Percentiles rank a stretch among this genome's conserved stretches.
phyloP scores from a whole-genome alignment of 2,888 invertebrate genomes.

The Gymnocheta viridis region DNA sequence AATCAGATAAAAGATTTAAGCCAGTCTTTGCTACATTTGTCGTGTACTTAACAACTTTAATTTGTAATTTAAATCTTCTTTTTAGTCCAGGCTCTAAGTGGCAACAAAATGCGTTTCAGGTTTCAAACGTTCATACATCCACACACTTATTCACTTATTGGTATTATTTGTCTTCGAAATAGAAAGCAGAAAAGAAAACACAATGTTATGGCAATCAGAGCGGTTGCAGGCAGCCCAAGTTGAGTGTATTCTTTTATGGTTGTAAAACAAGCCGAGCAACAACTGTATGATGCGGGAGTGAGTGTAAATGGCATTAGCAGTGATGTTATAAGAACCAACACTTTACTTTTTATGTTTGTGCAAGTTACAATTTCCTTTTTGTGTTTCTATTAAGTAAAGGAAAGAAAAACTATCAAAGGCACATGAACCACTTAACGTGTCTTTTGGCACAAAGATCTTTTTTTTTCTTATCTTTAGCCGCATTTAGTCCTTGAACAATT shows the following conservation, averaged over 20 bases:
- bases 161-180: constrained; percentile 22
- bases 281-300: neutral
- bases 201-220: neutral
- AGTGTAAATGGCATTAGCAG: constrained; percentile 20
- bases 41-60: constrained; percentile 1
- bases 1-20: neutral
- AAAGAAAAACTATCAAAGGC: constrained; percentile 48
- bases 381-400: constrained; percentile 26
- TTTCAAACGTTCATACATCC: neutral
- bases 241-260: neutral
- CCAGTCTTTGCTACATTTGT: neutral
- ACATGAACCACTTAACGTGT: constrained; percentile 65
- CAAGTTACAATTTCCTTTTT: constrained; percentile 51
- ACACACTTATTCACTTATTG: neutral
- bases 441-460: constrained; percentile 41
- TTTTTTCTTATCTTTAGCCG: neutral
- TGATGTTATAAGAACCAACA: constrained; percentile 19
- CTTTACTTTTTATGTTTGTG: constrained; percentile 6
- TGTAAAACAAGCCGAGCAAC: neutral
- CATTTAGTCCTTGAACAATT: constrained; percentile 33
- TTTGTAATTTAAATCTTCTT: constrained; percentile 28
- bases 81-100: neutral
- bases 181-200: too few species aligned
- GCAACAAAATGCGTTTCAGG: neutral
- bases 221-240: neutral